A percentile compares a stretch with the other conserved stretches of the same genome.
Evolutionary conservation across 2,888 invertebrate species (phyloP).

Genomic region (Limnephilus lunatus): DNA sequence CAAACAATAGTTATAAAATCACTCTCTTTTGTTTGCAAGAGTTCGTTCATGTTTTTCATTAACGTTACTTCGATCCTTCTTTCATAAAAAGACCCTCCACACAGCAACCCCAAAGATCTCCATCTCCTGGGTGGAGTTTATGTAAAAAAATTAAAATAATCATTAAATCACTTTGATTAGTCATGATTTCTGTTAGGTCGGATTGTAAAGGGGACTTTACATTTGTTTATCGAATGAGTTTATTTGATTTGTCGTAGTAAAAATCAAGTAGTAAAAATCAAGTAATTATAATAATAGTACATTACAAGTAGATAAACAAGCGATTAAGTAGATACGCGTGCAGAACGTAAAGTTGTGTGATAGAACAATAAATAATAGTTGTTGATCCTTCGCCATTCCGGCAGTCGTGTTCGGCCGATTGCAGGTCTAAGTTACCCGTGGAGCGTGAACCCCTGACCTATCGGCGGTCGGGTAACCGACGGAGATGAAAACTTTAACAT

Average conservation of each 20-base stretch:
- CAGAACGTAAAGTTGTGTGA: neutral
- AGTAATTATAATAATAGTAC: neutral
- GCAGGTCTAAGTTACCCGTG: neutral
- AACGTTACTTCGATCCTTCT: too few species aligned
- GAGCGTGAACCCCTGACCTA: neutral
- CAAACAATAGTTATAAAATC: too few species aligned
- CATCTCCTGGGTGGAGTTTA: too few species aligned
- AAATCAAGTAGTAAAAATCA: neutral
- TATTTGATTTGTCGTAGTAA: neutral
- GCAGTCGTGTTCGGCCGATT: constrained; percentile 7
- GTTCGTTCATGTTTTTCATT: too few species aligned
- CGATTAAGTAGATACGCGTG: neutral
- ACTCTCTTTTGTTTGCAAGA: too few species aligned
- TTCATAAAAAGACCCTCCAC: too few species aligned
- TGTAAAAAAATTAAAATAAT: too few species aligned
- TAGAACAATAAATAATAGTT: neutral
- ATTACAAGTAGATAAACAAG: neutral
- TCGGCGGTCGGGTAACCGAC: constrained; percentile 20
- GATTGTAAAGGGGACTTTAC: too few species aligned
- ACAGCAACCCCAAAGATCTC: too few species aligned
- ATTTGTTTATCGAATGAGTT: too few species aligned
- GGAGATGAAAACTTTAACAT: constrained; percentile 21
- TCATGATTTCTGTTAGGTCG: too few species aligned
- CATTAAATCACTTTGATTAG: too few species aligned
- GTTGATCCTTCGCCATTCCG: neutral